phyloP scores from a whole-genome alignment of 2,113 vertebrate genomes.

The Callipepla californica region DNA sequence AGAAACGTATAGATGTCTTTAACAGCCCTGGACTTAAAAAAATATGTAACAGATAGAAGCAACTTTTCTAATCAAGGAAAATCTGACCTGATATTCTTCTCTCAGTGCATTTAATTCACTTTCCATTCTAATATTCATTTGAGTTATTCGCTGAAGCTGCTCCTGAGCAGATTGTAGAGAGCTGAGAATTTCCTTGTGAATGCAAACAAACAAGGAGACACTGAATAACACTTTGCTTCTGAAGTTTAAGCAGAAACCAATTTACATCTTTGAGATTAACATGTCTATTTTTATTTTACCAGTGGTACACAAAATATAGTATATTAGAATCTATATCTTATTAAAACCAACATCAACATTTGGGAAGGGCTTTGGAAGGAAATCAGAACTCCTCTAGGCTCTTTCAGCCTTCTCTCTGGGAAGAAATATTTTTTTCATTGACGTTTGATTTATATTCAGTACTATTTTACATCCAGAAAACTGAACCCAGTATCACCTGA shows the following conservation, averaged over 20 bases:
- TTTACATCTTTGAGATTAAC: neutral
- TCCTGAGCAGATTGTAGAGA: constrained; percentile 85
- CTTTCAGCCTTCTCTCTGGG: neutral
- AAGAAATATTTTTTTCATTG: neutral
- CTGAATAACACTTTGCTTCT: neutral
- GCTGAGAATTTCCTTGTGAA: constrained; percentile 84
- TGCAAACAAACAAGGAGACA: neutral
- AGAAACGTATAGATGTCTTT: constrained; percentile 59
- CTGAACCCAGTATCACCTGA: neutral
- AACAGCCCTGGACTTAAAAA: constrained; percentile 33
- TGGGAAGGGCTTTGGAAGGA: neutral
- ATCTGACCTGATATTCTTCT: constrained; percentile 85
- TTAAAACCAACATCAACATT: neutral
- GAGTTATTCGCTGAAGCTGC: constrained; percentile 85
- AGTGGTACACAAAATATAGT: neutral
- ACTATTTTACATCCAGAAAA: neutral
- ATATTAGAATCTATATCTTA: neutral
- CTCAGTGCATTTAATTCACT: constrained; percentile 82
- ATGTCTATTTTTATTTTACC: neutral
- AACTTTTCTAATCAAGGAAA: constrained; percentile 55
- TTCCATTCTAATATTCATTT: constrained; percentile 79
- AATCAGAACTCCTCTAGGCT: neutral
- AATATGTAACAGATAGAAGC: constrained; percentile 23
- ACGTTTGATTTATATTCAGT: neutral
- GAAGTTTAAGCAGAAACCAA: neutral